These are phyloP conservation scores for Pheosia gnoma DNA, from an alignment of 2,888 invertebrate genomes.

Conservation along the genomic window DNA sequence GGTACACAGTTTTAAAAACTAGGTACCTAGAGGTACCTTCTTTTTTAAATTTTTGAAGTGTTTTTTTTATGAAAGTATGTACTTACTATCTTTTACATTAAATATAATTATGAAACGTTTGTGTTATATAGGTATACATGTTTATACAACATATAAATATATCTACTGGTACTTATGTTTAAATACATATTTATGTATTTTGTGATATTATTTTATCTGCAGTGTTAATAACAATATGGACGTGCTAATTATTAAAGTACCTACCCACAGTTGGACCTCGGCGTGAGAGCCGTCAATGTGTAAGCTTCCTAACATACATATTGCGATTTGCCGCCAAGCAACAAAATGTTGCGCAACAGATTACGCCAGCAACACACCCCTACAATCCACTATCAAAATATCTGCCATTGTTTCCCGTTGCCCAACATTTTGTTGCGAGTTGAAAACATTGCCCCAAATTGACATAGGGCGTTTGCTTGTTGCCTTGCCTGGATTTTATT, in stretches of 20 bases:
- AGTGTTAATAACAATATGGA: constrained; percentile 24
- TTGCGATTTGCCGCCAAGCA: background rate
- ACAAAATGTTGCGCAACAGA: background rate
- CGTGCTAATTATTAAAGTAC: constrained; percentile 10
- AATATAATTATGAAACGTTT: too few relatives aligned
- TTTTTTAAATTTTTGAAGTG: too few relatives aligned
- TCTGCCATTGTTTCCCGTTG: background rate
- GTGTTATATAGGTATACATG: too few relatives aligned
- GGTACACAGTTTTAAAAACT: too few relatives aligned
- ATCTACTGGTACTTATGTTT: too few relatives aligned
- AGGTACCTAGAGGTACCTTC: too few relatives aligned
- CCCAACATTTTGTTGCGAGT: background rate
- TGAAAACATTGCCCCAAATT: constrained; percentile 18
- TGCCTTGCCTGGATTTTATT: constrained; percentile 4
- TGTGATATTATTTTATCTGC: background rate
- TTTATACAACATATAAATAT: background rate
- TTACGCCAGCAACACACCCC: background rate
- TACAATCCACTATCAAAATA: background rate
- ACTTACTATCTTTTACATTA: too few relatives aligned
- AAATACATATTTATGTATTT: background rate
- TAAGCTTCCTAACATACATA: constrained; percentile 33
- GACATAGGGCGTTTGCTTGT: constrained; percentile 26
- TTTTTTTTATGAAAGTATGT: too few relatives aligned
- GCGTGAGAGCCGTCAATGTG: constrained; percentile 11
- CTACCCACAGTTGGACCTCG: constrained; percentile 14